Base-by-base conservation (phyloP, 2,888 invertebrate species). In the Acanthosepion esculentum region DNA sequence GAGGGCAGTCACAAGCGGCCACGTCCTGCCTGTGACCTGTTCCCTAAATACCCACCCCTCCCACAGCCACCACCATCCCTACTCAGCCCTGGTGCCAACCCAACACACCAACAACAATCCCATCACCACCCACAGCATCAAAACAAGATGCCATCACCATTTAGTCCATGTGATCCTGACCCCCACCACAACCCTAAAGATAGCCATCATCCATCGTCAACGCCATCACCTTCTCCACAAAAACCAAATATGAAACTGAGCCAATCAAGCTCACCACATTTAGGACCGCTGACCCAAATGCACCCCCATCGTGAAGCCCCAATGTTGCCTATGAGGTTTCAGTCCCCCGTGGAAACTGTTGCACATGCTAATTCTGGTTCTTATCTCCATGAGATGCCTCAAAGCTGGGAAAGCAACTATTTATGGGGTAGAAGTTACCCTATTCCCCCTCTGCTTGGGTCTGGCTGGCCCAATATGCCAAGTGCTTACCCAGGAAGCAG, bases 361-460 rank as follows among this genome's bases (percentile, higher is more conserved):
- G 48, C 93, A 12, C 93, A 93, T 53, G 53, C 53, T 29, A 53
- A 48, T 33, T 53, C 93, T 20, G 50, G 50, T 53, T 48, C 93
- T 53, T 93, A 93, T 93, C 48, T 93, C 18, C 93, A 93, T 20
- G 93, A 93, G 53, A 93, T 93, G 93, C 93, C 93, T n/a, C 93
- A 93, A 29, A 93, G 93, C n/a, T 93, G 93, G 93, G 93, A 93
- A 53, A 93, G 93, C 93, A 93, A 93, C 93, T 93, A 93, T 26
- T 48, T 93, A 41, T 93, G 93, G 93, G 48, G 50, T 93, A 93
- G 93, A 93, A 53, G 50, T 29, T 93, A 93, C 53, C 93, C 93
- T 48, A 93, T 93, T 33, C 93, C 93, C 1, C 93, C 93, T 5
- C 48, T 93, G 93, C 93, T 93, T 53, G 93, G 93, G 15, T 93